A percentile compares a stretch with the other conserved stretches of the same genome.
Evolutionary conservation across 2,113 vertebrate species (phyloP).

Genomic region (Perca fluviatilis): DNA sequence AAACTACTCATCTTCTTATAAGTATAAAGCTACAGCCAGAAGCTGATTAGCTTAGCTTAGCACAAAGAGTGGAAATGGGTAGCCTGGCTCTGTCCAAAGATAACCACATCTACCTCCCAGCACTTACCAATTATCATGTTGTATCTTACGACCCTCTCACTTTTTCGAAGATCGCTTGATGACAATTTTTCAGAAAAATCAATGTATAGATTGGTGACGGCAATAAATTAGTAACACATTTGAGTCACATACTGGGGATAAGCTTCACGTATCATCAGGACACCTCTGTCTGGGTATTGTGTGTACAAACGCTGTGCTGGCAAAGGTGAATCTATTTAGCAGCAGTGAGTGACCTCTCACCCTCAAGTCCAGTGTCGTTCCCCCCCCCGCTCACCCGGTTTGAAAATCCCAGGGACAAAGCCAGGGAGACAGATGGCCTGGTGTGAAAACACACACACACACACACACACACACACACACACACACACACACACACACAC

Average conservation of each 20-base stretch:
- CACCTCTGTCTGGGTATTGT: background rate
- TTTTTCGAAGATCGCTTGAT: background rate
- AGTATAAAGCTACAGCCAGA: background rate
- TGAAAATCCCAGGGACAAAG: slow-evolving; percentile 65
- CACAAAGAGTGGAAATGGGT: background rate
- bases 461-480: background rate
- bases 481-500: background rate
- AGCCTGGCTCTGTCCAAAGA: background rate
- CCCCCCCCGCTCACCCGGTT: background rate
- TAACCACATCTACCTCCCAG: background rate
- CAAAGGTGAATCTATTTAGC: slow-evolving; percentile 57
- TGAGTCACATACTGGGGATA: background rate
- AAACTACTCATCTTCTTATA: background rate
- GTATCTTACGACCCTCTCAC: background rate
- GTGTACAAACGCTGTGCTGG: slow-evolving; percentile 27
- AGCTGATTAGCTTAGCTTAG: slow-evolving; percentile 1
- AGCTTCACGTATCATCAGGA: background rate
- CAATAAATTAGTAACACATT: background rate
- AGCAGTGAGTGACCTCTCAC: slow-evolving; percentile 39
- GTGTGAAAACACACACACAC: background rate
- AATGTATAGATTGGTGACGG: background rate
- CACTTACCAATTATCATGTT: background rate
- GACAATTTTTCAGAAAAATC: background rate
- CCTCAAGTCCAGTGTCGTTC: slow-evolving; percentile 17
- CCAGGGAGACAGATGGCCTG: slow-evolving; percentile 57